Evolutionary conservation across 2,113 vertebrate genomes (phyloP).

Genomic region (Pterophyllum scalare): DNA sequence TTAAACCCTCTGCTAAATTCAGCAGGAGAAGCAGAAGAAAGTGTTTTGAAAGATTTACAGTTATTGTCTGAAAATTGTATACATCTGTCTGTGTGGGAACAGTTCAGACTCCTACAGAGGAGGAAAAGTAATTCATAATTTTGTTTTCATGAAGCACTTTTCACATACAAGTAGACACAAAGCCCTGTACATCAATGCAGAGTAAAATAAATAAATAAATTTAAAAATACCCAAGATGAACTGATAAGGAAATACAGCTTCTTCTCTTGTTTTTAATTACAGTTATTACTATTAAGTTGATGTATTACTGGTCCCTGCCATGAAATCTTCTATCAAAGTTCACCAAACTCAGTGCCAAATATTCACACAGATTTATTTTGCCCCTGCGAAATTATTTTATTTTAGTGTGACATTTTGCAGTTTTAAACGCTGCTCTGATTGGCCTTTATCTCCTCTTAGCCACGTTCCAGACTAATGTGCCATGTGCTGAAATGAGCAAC

Average conservation of each 20-base stretch:
- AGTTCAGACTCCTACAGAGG: too few relatives aligned
- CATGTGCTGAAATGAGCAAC: neutral
- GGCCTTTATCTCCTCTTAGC: neutral
- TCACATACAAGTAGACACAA: too few relatives aligned
- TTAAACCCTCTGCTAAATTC: too few relatives aligned
- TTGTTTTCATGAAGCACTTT: too few relatives aligned
- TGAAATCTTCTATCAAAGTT: neutral
- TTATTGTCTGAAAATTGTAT: neutral
- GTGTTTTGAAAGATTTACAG: neutral
- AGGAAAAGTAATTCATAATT: too few relatives aligned
- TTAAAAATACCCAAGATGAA: too few relatives aligned
- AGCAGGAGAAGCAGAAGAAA: neutral
- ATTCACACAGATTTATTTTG: neutral
- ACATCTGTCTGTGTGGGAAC: neutral
- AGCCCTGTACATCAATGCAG: too few relatives aligned
- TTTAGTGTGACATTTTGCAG: slow-evolving; percentile 9
- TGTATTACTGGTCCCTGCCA: neutral
- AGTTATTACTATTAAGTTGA: neutral
- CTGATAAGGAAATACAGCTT: neutral
- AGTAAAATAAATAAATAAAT: too few relatives aligned
- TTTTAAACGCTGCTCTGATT: neutral
- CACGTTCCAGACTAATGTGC: neutral
- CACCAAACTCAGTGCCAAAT: neutral
- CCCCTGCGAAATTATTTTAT: neutral
- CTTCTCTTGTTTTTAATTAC: neutral